Evolutionary conservation across 2,888 invertebrate genomes (phyloP).

Genomic region (Dolichomitus sp.): DNA sequence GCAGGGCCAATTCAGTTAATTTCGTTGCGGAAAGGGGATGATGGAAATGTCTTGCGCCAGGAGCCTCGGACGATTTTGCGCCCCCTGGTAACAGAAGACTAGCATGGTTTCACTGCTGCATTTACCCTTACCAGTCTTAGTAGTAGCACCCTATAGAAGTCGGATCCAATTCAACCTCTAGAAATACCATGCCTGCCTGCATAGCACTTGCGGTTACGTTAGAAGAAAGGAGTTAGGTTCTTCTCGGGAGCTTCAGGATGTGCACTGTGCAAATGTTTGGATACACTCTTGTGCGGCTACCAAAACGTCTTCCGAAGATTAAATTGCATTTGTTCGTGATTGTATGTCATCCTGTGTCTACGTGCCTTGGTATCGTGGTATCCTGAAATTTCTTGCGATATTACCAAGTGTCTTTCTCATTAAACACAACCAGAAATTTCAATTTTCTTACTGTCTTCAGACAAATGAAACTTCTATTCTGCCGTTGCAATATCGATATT

Average conservation of each 20-base stretch:
- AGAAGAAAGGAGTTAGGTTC: slow-evolving; percentile 28
- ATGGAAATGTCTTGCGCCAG: slow-evolving; percentile 24
- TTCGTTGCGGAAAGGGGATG: slow-evolving; percentile 32
- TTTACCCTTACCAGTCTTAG: not conserved
- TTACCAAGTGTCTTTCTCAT: not conserved
- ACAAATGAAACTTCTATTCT: no score
- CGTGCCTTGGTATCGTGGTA: slow-evolving; percentile 18
- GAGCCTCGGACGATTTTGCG: slow-evolving; percentile 38
- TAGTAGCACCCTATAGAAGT: slow-evolving; percentile 8
- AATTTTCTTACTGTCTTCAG: no score
- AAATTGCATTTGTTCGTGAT: slow-evolving; percentile 29
- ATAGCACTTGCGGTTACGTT: slow-evolving; percentile 39
- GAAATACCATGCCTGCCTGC: slow-evolving; percentile 6
- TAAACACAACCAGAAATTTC: no score
- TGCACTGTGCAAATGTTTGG: slow-evolving; percentile 33
- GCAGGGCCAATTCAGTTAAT: slow-evolving; percentile 60
- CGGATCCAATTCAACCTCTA: slow-evolving; percentile 18
- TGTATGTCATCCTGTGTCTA: not conserved
- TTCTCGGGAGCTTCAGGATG: slow-evolving; percentile 5
- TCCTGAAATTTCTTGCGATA: slow-evolving; percentile 47
- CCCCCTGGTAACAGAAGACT: not conserved
- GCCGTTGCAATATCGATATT: no score
- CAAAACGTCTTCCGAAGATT: slow-evolving; percentile 32
- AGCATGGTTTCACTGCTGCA: slow-evolving; percentile 13
- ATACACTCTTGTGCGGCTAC: slow-evolving; percentile 11